Conservation (phyloP, 2,888 invertebrate species). For the Trissolcus brochymenae region DNA sequence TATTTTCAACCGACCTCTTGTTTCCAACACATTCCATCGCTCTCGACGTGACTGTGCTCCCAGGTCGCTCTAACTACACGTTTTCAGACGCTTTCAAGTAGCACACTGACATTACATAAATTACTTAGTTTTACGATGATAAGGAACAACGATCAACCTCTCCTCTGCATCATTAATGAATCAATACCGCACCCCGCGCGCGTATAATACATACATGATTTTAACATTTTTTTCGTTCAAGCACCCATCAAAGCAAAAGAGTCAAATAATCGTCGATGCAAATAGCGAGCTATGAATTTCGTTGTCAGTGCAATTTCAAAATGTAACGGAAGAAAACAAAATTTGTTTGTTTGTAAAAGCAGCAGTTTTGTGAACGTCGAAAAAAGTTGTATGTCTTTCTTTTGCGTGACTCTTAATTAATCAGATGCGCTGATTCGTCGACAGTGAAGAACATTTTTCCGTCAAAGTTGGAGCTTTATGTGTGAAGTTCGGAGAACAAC, state of each 20-base stretch:
- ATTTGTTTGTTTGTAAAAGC: no score
- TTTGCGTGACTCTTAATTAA: conserved; percentile 19
- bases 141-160: conserved; percentile 22
- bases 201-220: no score
- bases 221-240: no score
- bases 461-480: conserved; percentile 37
- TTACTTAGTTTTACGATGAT: conserved; percentile 41
- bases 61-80: conserved; percentile 44
- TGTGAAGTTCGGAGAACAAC: conserved; percentile 21
- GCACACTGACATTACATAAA: conserved; percentile 43
- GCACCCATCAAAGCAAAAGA: no score
- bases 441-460: conserved; percentile 23
- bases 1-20: conserved; percentile 67
- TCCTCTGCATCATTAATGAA: conserved; percentile 22
- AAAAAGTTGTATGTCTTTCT: no score
- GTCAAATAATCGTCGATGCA: no score
- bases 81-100: conserved; percentile 51
- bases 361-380: no score
- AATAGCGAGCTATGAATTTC: no score
- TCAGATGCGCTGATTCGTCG: conserved; percentile 8
- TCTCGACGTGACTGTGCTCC: conserved; percentile 56
- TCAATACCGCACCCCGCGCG: no score
- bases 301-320: no score
- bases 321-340: no score
- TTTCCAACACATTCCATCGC: conserved; percentile 71